Base-by-base conservation (phyloP, 2,797 vertebrate species). In the Enteromius afrohamiltoni region DNA sequence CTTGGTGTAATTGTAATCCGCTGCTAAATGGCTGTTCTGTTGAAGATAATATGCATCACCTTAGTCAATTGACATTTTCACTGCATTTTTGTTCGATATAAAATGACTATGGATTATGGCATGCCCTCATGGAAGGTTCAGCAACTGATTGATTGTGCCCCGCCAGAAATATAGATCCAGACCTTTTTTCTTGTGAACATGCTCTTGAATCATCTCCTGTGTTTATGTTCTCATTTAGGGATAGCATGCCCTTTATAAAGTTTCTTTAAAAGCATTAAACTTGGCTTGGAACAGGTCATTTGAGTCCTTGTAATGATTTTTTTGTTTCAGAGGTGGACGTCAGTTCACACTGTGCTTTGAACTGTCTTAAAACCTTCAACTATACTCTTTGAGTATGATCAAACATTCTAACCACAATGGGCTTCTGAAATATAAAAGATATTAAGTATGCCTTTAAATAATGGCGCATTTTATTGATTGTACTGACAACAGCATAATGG, bases 231-330 rank as follows among this genome's bases (percentile, higher is more conserved):
- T 79, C 21, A 23, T 69, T 51, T 55, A 23, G 11, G 16, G n/a
- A 75, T 47, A 40, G 6, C 26, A 34, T 64, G 40, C 21, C 42
- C 58, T 65, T 60, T 77, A 45, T 49, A 14, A 53, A 58, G 62
- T 70, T 82, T 26, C 34, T 49, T 77, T 13, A 47, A 84, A 73
- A 11, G n/a, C 65, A 26, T 47, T 77, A 55, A 73, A 68, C 58
- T 29, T 80, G 19, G 10, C 47, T 69, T 58, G 64, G 65, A 80
- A 55, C 13, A 31, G 47, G 17, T 47, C 19, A 77, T 29, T 16
- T 34, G 51, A 45, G 40, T 31, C 11, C 14, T 62, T 70, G 2
- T 29, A 64, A 83, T 67, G 60, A 65, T 29, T 65, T 67, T 67
- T 76, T 82, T 0, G 2, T 77, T 53, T 79, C 65, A 80, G 31